Evolutionary conservation across 1,140 invertebrate genomes (phyloP).

Genomic region (Centruroides vittatus): DNA sequence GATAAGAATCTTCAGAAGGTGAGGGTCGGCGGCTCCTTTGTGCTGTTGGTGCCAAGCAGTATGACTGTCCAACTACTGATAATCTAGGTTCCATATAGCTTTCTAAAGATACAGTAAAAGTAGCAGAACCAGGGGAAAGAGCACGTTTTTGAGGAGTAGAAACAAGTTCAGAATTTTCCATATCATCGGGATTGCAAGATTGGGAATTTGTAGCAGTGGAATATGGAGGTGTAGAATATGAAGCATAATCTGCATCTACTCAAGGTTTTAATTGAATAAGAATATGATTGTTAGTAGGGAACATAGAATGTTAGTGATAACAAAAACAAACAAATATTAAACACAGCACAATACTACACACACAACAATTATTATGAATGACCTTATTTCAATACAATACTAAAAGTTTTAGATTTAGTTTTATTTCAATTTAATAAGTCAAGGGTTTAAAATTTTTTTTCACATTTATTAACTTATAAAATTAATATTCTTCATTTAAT

Average conservation of each 20-base stretch:
- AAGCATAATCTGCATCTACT: constrained; percentile 10
- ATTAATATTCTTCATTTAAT: no score
- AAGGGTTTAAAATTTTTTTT: no score
- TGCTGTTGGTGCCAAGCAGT: constrained; percentile 1
- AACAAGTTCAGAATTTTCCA: not conserved
- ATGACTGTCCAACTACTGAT: not conserved
- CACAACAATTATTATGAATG: no score
- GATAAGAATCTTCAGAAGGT: constrained; percentile 58
- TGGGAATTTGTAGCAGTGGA: constrained; percentile 4
- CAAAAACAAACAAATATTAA: no score
- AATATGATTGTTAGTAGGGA: no score
- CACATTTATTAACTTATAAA: no score
- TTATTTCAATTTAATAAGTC: no score
- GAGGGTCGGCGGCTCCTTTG: constrained; percentile 21
- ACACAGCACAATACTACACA: no score
- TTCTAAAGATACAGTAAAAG: constrained; percentile 65
- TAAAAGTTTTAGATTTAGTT: no score
- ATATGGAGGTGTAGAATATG: constrained; percentile 13
- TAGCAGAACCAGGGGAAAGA: constrained; percentile 66
- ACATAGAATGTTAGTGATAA: no score
- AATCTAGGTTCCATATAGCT: constrained; percentile 62
- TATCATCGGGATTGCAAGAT: not conserved
- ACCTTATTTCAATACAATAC: no score
- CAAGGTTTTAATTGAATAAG: no score
- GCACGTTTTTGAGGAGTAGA: constrained; percentile 22